Evolutionary conservation across 1,140 invertebrate genomes (phyloP).

Genomic region (Micrasema minimum): DNA sequence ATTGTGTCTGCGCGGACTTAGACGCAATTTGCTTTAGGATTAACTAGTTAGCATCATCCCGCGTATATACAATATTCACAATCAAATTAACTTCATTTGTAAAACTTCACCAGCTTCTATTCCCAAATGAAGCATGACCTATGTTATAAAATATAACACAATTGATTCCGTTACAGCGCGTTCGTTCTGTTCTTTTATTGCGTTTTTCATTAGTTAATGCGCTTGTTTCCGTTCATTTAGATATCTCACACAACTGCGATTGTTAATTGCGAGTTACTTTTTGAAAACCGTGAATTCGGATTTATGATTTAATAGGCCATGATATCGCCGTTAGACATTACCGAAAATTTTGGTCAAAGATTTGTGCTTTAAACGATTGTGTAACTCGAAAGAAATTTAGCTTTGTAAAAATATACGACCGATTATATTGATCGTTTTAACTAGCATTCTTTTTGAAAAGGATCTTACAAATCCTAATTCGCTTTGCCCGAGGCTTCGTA

Average conservation of each 20-base stretch:
- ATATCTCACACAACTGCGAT: constrained; percentile 4
- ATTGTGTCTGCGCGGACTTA: constrained; percentile 12
- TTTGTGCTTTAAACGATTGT: constrained; percentile 20
- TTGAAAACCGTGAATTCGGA: constrained; percentile 8
- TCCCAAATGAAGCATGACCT: no score
- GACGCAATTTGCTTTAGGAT: background rate
- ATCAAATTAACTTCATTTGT: no score
- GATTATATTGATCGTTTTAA: constrained; percentile 32
- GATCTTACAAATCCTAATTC: constrained; percentile 31
- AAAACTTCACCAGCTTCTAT: no score
- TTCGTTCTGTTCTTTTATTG: background rate
- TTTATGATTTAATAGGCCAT: constrained; percentile 20
- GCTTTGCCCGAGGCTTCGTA: constrained; percentile 3
- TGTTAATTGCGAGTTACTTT: constrained; percentile 4
- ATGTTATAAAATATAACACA: background rate
- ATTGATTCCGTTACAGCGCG: background rate
- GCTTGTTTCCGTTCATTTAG: constrained; percentile 1
- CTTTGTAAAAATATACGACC: constrained; percentile 33
- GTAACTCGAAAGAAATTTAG: constrained; percentile 26
- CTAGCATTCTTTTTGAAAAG: constrained; percentile 19
- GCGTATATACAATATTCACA: no score
- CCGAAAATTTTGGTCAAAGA: constrained; percentile 2
- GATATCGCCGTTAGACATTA: constrained; percentile 22
- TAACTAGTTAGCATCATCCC: no score
- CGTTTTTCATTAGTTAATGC: background rate